Conservation (phyloP, 92 coral and sea anemone genomes). For the Zoanthus sansibaricus region DNA sequence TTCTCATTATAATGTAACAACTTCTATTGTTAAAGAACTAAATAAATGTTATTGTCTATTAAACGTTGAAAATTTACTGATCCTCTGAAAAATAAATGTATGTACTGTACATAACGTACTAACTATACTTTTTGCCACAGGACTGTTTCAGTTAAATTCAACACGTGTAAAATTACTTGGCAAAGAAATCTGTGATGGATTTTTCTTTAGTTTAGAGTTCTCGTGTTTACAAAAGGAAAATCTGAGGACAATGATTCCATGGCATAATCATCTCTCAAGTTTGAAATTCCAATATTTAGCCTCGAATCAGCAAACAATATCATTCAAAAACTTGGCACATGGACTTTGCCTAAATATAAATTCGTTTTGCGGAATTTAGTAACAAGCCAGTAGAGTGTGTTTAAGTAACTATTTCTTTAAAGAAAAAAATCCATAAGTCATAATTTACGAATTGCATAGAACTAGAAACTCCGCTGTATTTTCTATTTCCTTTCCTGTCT, state of each 20-base stretch:
- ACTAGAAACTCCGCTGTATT: background rate
- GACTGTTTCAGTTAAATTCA: conserved; percentile 27
- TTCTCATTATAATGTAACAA: background rate
- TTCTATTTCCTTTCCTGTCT: background rate
- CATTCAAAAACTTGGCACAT: background rate
- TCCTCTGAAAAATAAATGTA: background rate
- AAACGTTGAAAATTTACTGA: background rate
- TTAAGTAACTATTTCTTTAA: background rate
- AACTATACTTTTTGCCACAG: background rate
- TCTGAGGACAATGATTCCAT: background rate
- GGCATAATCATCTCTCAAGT: background rate
- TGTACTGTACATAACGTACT: background rate
- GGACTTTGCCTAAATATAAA: background rate
- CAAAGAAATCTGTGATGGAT: background rate
- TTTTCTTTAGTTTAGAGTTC: background rate
- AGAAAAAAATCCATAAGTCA: background rate
- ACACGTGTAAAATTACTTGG: background rate
- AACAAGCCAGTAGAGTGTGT: background rate
- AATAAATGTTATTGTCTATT: background rate
- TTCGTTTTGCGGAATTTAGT: background rate
- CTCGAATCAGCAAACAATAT: background rate
- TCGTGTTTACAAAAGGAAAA: background rate
- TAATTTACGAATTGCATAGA: background rate
- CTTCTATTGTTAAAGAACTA: background rate
- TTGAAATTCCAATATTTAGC: background rate